Base-by-base conservation (phyloP, 2,797 vertebrate genomes). In the Cynodonichthys magdalenae region DNA sequence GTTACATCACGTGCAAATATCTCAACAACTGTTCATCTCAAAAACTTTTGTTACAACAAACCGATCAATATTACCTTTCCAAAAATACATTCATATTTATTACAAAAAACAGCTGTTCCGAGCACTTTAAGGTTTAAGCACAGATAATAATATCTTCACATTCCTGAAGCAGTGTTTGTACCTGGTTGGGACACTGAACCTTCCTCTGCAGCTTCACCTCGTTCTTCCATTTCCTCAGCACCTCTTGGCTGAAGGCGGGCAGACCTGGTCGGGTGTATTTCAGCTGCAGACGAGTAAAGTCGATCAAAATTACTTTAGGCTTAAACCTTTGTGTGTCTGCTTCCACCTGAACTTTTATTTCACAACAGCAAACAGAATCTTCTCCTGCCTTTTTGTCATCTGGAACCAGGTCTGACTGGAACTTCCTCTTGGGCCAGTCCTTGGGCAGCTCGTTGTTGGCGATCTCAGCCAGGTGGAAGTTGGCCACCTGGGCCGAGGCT, bases 401-500 rank as follows among this genome's bases (percentile, higher is more conserved):
- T 0, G 96, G 97, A 55, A 98, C 96, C 75, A 98, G 91, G 86
- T 98, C 97, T 3, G 93, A 95, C 76, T 95, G 94, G 45, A 98
- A 95, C 90, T 96, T 98, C 77, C 95, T 95, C 90, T 96, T 97
- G 55, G 96, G 95, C 96, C 96, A 98, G 71, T 98, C 97, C 84
- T 96, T 97, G 69, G 93, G 93, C 79, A 96, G 90, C 14, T 98
- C 96, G 31, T 95, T 95, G 76, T 93, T 95, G 75, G 96, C 96
- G 8, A 98, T 92, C 79, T 98, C 96, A 18, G 96, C 95, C 73
- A 98, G 90, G 80, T 98, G 95, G 79, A 95, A 96, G 71, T 95
- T 94, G 0, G 97, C 96, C 68, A 96, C 94, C 86, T 96, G 96
- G 2, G 96, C 96, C 0, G 96, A 98, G 19, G 92, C 93, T 42